phyloP scores from a whole-genome alignment of 2,888 invertebrate genomes.

The Muschampia plurimacula region DNA sequence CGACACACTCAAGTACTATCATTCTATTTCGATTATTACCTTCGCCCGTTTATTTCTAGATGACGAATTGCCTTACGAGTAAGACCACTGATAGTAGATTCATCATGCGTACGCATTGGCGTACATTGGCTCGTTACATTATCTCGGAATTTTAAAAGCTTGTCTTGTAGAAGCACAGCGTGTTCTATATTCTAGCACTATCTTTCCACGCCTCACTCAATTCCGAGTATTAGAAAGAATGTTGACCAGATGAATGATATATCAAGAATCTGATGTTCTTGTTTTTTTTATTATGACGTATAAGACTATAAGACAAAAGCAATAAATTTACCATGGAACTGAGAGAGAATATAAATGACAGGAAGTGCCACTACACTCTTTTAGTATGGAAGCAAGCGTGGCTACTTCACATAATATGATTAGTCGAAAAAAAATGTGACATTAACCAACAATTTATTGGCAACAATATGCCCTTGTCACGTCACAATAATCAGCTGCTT shows the following conservation, averaged over 20 bases:
- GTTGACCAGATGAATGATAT: constrained; percentile 21
- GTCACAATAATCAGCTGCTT: too few species aligned
- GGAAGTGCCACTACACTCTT: too few species aligned
- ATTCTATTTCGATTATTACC: constrained; percentile 85
- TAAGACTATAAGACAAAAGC: too few species aligned
- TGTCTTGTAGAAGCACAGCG: constrained; percentile 52
- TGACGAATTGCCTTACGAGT: constrained; percentile 77
- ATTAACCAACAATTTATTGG: too few species aligned
- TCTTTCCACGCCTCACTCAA: constrained; percentile 29
- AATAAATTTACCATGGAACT: too few species aligned
- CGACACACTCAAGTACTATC: constrained; percentile 76
- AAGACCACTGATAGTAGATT: constrained; percentile 58
- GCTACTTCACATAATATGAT: too few species aligned
- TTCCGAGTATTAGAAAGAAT: constrained; percentile 8
- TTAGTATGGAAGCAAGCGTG: too few species aligned
- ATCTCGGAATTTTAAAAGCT: constrained; percentile 84
- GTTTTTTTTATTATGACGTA: neutral
- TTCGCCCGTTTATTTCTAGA: constrained; percentile 82
- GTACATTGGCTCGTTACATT: constrained; percentile 66
- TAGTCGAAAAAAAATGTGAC: too few species aligned
- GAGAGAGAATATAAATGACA: too few species aligned
- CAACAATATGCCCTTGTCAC: too few species aligned
- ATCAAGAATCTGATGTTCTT: neutral
- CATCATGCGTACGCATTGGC: constrained; percentile 57
- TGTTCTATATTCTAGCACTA: constrained; percentile 19